Conservation (phyloP, 2,113 vertebrate genomes). For the Chaetodon auriga region DNA sequence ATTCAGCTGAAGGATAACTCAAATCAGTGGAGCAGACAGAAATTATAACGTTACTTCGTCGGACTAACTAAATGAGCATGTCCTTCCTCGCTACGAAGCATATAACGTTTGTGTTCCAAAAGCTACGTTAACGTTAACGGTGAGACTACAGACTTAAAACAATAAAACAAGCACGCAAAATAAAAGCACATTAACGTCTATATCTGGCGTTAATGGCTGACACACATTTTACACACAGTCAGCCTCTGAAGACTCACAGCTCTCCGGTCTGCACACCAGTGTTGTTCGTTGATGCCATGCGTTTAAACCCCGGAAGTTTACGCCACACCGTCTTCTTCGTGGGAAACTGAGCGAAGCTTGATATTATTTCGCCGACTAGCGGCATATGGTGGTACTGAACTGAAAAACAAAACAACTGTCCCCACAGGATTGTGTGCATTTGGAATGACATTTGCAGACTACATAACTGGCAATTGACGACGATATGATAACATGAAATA, state of each 20-base stretch:
- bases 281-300: slow-evolving; percentile 23
- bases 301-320: slow-evolving; percentile 69
- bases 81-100: background rate
- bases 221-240: slow-evolving; percentile 6
- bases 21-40: background rate
- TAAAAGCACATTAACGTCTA: rapidly evolving
- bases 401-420: too few relatives aligned
- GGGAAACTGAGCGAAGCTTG: background rate
- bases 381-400: background rate
- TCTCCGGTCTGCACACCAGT: rapidly evolving
- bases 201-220: too few relatives aligned
- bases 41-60: background rate
- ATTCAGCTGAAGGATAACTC: background rate
- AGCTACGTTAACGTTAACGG: too few relatives aligned
- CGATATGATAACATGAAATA: too few relatives aligned
- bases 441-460: too few relatives aligned
- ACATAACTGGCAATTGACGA: too few relatives aligned
- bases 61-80: background rate
- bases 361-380: slow-evolving; percentile 29
- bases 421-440: too few relatives aligned
- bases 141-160: background rate
- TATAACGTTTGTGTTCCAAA: background rate
- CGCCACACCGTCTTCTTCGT: slow-evolving; percentile 62
- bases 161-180: background rate
- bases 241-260: background rate